Conservation (phyloP, 1,140 invertebrate species). For the Maconellicoccus hirsutus region DNA sequence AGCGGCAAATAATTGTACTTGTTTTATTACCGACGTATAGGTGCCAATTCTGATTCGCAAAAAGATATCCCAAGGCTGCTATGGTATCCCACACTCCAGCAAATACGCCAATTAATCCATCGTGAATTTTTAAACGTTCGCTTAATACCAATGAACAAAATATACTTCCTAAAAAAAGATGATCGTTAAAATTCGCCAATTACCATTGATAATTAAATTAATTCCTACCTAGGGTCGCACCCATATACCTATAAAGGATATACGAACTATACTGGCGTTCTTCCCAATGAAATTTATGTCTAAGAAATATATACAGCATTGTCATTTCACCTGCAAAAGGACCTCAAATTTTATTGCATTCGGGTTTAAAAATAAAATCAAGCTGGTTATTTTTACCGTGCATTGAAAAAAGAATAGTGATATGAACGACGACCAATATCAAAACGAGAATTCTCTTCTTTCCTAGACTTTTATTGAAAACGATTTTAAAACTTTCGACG, state of each 20-base stretch:
- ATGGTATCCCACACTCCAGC: not conserved
- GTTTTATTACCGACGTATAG: not conserved
- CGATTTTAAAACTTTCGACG: no score
- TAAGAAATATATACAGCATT: slow-evolving; percentile 29
- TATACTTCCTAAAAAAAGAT: not conserved
- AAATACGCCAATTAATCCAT: not conserved
- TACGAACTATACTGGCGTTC: slow-evolving; percentile 28
- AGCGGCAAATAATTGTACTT: not conserved
- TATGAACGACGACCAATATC: no score
- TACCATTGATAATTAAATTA: no score
- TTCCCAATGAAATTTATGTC: slow-evolving; percentile 30
- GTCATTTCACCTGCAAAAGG: slow-evolving; percentile 28
- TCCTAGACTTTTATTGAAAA: no score
- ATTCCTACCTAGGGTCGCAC: no score
- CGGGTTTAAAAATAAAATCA: no score
- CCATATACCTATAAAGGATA: no score
- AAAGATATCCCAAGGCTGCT: not conserved
- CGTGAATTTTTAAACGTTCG: not conserved
- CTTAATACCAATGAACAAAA: not conserved
- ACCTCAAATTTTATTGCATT: no score
- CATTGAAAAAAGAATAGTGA: no score
- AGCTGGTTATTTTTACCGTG: not conserved
- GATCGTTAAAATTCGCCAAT: no score
- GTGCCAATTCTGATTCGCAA: not conserved
- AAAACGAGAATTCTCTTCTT: no score